These are phyloP conservation scores for Malthinus seriepunctatus DNA, from an alignment of 2,888 invertebrate species.

Conservation along the genomic window DNA sequence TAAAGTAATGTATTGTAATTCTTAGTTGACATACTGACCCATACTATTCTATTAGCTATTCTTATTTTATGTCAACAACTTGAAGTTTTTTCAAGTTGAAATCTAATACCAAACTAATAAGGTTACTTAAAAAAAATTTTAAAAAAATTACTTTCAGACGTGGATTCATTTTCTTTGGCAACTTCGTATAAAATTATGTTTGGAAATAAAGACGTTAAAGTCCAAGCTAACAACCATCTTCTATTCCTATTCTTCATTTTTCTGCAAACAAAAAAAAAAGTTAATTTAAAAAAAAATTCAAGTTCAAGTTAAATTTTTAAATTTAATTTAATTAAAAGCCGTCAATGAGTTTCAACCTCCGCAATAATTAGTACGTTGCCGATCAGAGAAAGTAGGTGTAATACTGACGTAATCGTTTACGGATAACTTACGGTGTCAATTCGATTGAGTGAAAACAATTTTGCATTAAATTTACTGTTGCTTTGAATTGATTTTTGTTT, in stretches of 20 bases:
- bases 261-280: slow-evolving; percentile 37
- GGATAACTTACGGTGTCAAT: slow-evolving; percentile 14
- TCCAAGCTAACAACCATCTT: slow-evolving; percentile 45
- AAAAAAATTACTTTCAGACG: slow-evolving; percentile 17
- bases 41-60: slow-evolving; percentile 26
- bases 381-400: slow-evolving; percentile 39
- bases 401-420: slow-evolving; percentile 35
- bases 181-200: slow-evolving; percentile 17
- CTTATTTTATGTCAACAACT: slow-evolving; percentile 20
- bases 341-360: slow-evolving; percentile 28
- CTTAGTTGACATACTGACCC: slow-evolving; percentile 41
- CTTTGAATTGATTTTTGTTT: background rate
- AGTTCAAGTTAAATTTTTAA: slow-evolving; percentile 12
- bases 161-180: slow-evolving; percentile 8
- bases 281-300: slow-evolving; percentile 13
- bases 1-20: slow-evolving; percentile 25
- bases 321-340: slow-evolving; percentile 25
- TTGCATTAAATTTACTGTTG: slow-evolving; percentile 21
- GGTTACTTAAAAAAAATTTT: background rate
- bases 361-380: slow-evolving; percentile 25
- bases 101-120: background rate
- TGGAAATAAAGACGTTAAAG: slow-evolving; percentile 32
- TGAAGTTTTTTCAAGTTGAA: background rate
- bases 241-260: slow-evolving; percentile 45
- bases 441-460: slow-evolving; percentile 21